Evolutionary conservation across 1,140 invertebrate species (phyloP).

Genomic region (Eumaeus atala): DNA sequence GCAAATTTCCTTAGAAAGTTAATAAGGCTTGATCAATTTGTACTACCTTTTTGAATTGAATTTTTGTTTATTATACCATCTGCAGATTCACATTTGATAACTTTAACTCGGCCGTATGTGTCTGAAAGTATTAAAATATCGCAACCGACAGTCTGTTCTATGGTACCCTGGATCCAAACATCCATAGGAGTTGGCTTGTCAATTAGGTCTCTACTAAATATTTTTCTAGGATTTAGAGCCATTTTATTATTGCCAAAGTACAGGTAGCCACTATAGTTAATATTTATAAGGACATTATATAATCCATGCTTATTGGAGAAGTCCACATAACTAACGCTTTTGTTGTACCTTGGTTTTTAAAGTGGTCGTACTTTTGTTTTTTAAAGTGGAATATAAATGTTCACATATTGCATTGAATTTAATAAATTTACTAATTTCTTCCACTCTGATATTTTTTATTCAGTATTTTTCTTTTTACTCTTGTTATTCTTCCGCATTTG

Average conservation of each 20-base stretch:
- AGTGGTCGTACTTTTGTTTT: too few species aligned
- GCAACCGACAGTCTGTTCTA: slow-evolving; percentile 50
- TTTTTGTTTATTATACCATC: slow-evolving; percentile 50
- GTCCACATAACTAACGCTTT: too few species aligned
- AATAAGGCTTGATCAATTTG: neutral
- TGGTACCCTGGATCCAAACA: slow-evolving; percentile 61
- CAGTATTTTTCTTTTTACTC: too few species aligned
- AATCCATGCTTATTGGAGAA: too few species aligned
- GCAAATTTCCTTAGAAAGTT: neutral
- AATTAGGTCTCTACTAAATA: slow-evolving; percentile 49
- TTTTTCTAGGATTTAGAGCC: slow-evolving; percentile 44
- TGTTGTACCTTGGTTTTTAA: too few species aligned
- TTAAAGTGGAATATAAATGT: too few species aligned
- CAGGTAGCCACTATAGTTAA: neutral
- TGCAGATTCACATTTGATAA: slow-evolving; percentile 51
- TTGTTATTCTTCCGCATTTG: too few species aligned
- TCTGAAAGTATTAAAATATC: slow-evolving; percentile 59
- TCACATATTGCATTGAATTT: too few species aligned
- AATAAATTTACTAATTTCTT: too few species aligned
- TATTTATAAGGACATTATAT: too few species aligned
- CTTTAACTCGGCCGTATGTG: slow-evolving; percentile 46
- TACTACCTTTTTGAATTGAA: slow-evolving; percentile 19
- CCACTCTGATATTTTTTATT: too few species aligned
- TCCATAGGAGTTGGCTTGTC: slow-evolving; percentile 45
- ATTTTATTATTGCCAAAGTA: slow-evolving; percentile 17